A percentile compares a stretch with the other conserved stretches of the same genome.
phyloP scores from a whole-genome alignment of 2,113 vertebrate genomes.

The Jacana jacana region DNA sequence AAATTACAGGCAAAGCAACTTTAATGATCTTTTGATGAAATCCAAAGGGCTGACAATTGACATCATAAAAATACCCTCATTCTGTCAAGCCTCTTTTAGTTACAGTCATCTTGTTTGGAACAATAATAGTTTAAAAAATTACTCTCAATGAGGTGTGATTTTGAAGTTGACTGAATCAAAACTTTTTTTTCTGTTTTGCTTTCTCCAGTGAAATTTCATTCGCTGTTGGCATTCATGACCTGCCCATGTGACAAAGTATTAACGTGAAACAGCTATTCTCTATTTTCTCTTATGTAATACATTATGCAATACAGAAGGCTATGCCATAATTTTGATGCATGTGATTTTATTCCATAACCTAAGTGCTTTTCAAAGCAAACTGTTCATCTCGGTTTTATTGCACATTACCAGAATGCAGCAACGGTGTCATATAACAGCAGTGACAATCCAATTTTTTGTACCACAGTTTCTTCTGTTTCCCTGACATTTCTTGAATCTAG shows the following conservation, averaged over 20 bases:
- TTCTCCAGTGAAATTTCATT: constrained; percentile 48
- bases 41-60: constrained; percentile 8
- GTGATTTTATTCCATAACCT: constrained; percentile 32
- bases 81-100: constrained; percentile 1
- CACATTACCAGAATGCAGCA: not conserved
- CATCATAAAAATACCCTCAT: not conserved
- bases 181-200: not conserved
- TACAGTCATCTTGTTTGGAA: not conserved
- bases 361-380: constrained; percentile 18
- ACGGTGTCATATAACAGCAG: not conserved
- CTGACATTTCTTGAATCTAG: not conserved
- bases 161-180: constrained; percentile 17
- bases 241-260: constrained; percentile 45
- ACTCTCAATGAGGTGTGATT: constrained; percentile 25
- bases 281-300: constrained; percentile 59
- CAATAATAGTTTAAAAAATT: not conserved
- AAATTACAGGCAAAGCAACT: constrained; percentile 5
- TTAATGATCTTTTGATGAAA: not conserved
- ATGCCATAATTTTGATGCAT: constrained; percentile 42
- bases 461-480: not conserved
- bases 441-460: not conserved
- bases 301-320: constrained; percentile 46
- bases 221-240: constrained; percentile 28
- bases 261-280: constrained; percentile 51
- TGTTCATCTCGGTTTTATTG: not conserved